These are phyloP conservation scores for Cabera pusaria DNA, from an alignment of 2,888 invertebrate species.

Conservation along the genomic window DNA sequence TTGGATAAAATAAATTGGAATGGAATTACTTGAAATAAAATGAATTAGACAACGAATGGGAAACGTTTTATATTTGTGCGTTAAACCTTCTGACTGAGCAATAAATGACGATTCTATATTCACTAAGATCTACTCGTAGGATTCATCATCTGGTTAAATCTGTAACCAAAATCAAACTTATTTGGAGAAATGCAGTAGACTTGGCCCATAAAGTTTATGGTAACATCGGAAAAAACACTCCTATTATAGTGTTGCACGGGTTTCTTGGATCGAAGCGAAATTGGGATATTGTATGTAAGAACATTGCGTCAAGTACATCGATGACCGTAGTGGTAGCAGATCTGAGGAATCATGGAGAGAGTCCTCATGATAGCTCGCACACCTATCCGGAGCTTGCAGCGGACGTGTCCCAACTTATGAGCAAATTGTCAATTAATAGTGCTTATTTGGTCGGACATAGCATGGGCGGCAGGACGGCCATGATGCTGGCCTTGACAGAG, in stretches of 20 bases:
- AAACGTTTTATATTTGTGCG: no score
- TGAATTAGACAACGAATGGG: no score
- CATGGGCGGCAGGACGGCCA: constrained; percentile 96
- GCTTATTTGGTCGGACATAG: constrained; percentile 89
- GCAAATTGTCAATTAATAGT: constrained; percentile 75
- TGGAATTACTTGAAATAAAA: no score
- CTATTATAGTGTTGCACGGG: constrained; percentile 94
- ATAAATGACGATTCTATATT: constrained; percentile 39
- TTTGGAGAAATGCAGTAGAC: constrained; percentile 71
- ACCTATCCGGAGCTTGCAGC: constrained; percentile 89
- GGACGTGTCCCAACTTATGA: constrained; percentile 82
- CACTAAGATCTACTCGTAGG: constrained; percentile 11
- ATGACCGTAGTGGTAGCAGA: constrained; percentile 93
- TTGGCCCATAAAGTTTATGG: constrained; percentile 81
- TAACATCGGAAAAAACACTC: constrained; percentile 53
- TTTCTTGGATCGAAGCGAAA: constrained; percentile 96
- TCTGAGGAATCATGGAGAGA: constrained; percentile 97
- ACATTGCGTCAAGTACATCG: constrained; percentile 85
- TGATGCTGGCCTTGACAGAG: constrained; percentile 77
- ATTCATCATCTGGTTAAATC: constrained; percentile 9
- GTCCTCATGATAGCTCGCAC: constrained; percentile 90
- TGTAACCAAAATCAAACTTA: constrained; percentile 6
- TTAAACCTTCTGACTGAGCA: no score
- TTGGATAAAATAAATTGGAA: no score
- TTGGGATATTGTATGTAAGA: constrained; percentile 93